phyloP scores from a whole-genome alignment of 2,888 invertebrate genomes.

The Erynnis tages region DNA sequence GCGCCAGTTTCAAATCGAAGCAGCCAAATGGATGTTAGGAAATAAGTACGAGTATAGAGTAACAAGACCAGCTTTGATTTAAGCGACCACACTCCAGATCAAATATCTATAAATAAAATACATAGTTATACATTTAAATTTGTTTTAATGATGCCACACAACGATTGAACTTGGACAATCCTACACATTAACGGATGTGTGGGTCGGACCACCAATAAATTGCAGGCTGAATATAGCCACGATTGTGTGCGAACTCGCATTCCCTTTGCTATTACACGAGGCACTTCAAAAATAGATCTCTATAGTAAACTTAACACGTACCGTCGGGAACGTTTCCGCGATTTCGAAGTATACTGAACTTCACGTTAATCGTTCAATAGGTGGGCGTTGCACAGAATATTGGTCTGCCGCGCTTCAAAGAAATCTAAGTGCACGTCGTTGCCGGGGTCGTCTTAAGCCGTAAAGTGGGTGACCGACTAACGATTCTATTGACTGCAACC shows the following conservation, averaged over 20 bases:
- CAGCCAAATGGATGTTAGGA: neutral
- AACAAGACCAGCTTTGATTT: no score
- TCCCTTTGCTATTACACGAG: conserved; percentile 33
- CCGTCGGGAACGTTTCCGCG: neutral
- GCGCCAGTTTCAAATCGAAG: neutral
- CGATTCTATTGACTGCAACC: no score
- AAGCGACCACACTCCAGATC: neutral
- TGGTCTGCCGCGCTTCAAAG: no score
- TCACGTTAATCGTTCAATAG: no score
- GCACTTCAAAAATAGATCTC: conserved; percentile 36
- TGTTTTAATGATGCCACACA: neutral
- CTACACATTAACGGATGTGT: conserved; percentile 40
- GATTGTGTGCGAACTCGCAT: conserved; percentile 40
- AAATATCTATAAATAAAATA: neutral
- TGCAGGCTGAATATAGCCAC: conserved; percentile 39
- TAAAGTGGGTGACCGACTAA: no score
- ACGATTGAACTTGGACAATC: conserved; percentile 9
- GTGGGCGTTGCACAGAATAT: no score
- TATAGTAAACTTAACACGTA: conserved; percentile 1
- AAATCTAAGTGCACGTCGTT: no score
- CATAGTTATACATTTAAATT: neutral
- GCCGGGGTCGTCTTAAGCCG: no score
- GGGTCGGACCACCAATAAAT: conserved; percentile 47
- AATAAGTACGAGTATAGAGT: neutral
- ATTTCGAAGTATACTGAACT: no score